Evolutionary conservation across 2,113 vertebrate genomes (phyloP), one percentile per base, ranked within the genome.

Genomic region (Caranx melampygus): DNA sequence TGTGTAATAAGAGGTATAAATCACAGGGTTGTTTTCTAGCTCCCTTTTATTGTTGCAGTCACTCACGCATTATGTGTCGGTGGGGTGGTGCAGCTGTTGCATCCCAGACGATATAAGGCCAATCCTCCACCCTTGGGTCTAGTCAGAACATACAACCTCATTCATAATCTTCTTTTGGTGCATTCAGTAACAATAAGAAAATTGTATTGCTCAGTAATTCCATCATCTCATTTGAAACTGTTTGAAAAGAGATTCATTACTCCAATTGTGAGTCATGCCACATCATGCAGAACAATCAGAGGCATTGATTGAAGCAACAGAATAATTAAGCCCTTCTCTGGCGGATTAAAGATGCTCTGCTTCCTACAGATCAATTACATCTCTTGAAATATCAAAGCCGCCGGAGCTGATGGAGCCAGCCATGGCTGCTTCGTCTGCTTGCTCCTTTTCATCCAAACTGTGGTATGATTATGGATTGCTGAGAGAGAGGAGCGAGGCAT

Each of bases 401-500:
- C 18, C 2, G 2, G 64, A 70, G 76, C 58, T 70, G 81, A 72
- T 55, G 60, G 47, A 80, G 52, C 44, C 14, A 40, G 64, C 69
- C 71, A 42, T 13, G 35, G 51, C 58, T 12, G 63, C 70, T 61
- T 35, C 44, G 18, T 65, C 49, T 34, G 65, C 79, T 81, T 51
- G 7, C 66, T 73, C 72, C 67, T 51, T 31, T 72, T 83, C 78
- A 85, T 82, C 40, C 79, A 26, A 73, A 77, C 79, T 26, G 21
- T 77, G 42, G 26, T 52, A 85, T 85, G 69, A 82, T 89, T 85
- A 89, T 87, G 75, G 84, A 88, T 74, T 73, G 64, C 37, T 69
- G 54, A 74, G 44, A 6, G 51, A 73, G 57, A 47, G 75, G 51
- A 79, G 69, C 6, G 49, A 78, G 55, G 57, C 45, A 0, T 44